A percentile compares a stretch with the other conserved stretches of the same genome.
Conservation (phyloP, 2,113 vertebrate genomes). For the Eptesicus fuscus region DNA sequence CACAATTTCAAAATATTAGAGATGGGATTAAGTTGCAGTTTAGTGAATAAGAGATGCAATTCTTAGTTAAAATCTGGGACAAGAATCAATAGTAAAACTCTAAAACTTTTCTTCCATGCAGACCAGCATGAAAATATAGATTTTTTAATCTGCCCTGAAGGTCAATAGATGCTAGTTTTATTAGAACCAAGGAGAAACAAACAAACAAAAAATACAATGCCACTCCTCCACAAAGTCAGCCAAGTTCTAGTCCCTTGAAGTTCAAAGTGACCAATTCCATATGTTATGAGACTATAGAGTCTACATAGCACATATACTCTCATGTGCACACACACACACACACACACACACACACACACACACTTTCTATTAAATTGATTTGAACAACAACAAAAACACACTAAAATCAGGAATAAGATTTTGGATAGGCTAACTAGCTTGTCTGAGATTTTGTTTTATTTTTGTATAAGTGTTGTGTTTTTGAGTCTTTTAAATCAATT, state of each 20-base stretch:
- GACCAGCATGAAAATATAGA: constrained; percentile 26
- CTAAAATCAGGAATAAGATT: not conserved
- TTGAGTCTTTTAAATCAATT: not conserved
- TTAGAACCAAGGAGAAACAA: constrained; percentile 30
- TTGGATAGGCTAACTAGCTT: not conserved
- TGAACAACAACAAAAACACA: not conserved
- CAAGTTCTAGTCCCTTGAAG: not conserved
- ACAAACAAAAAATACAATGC: constrained; percentile 37
- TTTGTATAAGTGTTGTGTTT: not conserved
- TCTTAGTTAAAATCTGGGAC: constrained; percentile 29
- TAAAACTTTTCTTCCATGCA: constrained; percentile 39
- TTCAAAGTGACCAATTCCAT: not conserved
- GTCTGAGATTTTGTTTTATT: not conserved
- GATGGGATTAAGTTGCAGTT: not conserved
- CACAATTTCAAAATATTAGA: not conserved
- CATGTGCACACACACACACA: not conserved
- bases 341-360: not conserved
- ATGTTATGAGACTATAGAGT: not conserved
- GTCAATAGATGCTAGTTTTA: constrained; percentile 36
- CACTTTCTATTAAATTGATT: not conserved
- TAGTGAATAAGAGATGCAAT: not conserved
- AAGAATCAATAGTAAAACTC: constrained; percentile 43
- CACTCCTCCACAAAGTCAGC: not conserved
- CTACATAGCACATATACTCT: too few species aligned
- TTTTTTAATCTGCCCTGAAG: constrained; percentile 32